Evolutionary conservation across 2,113 vertebrate genomes (phyloP), one percentile per base, ranked within the genome.

Genomic region (Deroptyus accipitrinus): DNA sequence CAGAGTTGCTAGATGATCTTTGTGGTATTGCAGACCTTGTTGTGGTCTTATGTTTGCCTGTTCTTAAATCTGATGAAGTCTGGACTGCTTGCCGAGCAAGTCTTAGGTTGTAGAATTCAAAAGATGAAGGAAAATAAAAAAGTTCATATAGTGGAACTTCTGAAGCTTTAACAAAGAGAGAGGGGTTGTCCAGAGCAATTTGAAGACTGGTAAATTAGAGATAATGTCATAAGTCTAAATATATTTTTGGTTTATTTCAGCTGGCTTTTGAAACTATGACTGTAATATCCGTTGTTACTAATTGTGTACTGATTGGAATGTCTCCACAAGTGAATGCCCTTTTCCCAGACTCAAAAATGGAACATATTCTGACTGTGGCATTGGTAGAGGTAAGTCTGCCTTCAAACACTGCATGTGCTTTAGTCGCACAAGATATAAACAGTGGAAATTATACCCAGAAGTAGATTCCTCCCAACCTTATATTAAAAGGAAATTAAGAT

Each of bases 221-320:
- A 6, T 30, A 74, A 68, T 54, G 17, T 89, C 39, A 7, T 78
- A 68, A 82, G 33, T 74, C 13, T 61, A 42, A 42, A 13, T 84
- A 18, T 14, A 39, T 57, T 88, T 97, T 33, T 97, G 30, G 73
- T 88, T 90, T 76, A 66, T 97, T 98, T 80, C 97, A 99, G 99
- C 93, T 99, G 92, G 99, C 99, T 72, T 99, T 99, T 96, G 99
- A 99, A 97, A 98, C 99, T 8, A 99, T 99, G 99, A 99, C 99
- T 72, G 98, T 99, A 44, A 99, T 99, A 27, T 98, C 99, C 4
- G 99, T 99, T 55, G 98, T 99, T 86, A 99, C 99, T 89, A 99
- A 99, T 93, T 99, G 99, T 92, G 97, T 99, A 14, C 98, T 99
- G 93, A 99, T 99, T 52, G 99, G 99, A 94, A 98, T 99, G 98